These are phyloP conservation scores for Sarcophaga peregrina DNA, from an alignment of 1,140 invertebrate genomes.

Conservation along the genomic window DNA sequence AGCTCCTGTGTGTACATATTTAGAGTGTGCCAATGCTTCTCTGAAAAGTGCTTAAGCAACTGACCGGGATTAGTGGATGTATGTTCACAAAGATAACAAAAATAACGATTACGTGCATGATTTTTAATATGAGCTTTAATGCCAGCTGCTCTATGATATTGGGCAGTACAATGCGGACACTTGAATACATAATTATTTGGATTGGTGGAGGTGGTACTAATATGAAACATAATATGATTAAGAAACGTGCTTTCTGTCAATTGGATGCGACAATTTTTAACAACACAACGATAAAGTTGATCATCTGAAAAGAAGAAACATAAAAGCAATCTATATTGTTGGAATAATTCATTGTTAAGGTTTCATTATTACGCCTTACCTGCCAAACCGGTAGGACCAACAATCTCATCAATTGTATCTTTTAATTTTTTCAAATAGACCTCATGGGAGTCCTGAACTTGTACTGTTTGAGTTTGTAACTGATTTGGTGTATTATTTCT, in stretches of 20 bases:
- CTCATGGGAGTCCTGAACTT: neutral
- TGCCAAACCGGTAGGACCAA: conserved; percentile 38
- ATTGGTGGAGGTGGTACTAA: conserved; percentile 50
- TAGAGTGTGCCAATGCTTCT: conserved; percentile 67
- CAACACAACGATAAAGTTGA: conserved; percentile 44
- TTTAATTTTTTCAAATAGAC: conserved; percentile 27
- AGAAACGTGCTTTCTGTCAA: conserved; percentile 53
- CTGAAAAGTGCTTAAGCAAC: conserved; percentile 69
- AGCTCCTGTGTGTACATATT: conserved; percentile 35
- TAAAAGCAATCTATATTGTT: no score
- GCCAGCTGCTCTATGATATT: conserved; percentile 67
- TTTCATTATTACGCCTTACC: conserved; percentile 23
- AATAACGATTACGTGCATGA: conserved; percentile 66
- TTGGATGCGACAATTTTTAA: conserved; percentile 35
- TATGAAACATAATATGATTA: conserved; percentile 68
- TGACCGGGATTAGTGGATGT: conserved; percentile 55
- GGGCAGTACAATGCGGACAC: conserved; percentile 69
- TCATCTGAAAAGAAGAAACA: conserved; percentile 41
- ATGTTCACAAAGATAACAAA: conserved; percentile 53
- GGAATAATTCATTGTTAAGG: no score
- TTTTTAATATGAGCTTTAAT: conserved; percentile 53
- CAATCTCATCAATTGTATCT: conserved; percentile 42
- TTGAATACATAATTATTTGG: conserved; percentile 27
- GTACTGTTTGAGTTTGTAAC: neutral
- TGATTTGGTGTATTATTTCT: neutral